Evolutionary conservation across 1,140 invertebrate species (phyloP).

Genomic region (Branchinecta lindahli): DNA sequence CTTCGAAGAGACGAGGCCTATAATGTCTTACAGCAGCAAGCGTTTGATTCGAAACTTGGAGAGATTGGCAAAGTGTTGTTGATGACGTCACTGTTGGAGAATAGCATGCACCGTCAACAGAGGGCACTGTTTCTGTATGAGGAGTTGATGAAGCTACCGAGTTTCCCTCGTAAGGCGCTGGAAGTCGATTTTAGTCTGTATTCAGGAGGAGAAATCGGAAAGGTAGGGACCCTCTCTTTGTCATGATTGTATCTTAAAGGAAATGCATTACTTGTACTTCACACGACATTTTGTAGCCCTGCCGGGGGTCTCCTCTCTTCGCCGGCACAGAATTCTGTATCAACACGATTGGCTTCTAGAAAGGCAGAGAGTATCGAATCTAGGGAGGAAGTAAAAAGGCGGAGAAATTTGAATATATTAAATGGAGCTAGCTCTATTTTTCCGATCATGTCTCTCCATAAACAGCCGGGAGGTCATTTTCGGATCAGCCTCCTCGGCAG

Average conservation of each 20-base stretch:
- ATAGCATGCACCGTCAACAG: slow-evolving; percentile 29
- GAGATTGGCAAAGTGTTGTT: slow-evolving; percentile 79
- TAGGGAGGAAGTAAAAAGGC: no score
- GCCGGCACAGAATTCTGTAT: no score
- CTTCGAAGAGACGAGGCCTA: slow-evolving; percentile 85
- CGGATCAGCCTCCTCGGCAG: no score
- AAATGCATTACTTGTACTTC: slow-evolving; percentile 3
- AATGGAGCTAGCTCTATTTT: no score
- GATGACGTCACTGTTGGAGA: slow-evolving; percentile 35
- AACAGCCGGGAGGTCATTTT: no score
- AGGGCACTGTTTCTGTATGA: slow-evolving; percentile 95
- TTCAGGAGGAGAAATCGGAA: slow-evolving; percentile 73
- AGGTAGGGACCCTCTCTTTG: slow-evolving; percentile 35
- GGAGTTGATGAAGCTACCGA: slow-evolving; percentile 94
- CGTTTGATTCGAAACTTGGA: slow-evolving; percentile 83
- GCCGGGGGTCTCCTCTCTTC: no score
- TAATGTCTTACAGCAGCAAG: slow-evolving; percentile 77
- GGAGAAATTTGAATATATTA: no score
- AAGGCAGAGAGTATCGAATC: no score
- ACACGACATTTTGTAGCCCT: not conserved
- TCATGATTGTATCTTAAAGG: not conserved
- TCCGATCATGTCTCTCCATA: no score
- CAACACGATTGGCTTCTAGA: no score
- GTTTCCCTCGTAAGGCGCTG: slow-evolving; percentile 92
- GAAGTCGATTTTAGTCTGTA: slow-evolving; percentile 91